Base-by-base conservation (phyloP, 92 coral and sea anemone genomes). In the Palythoa heliodiscus region DNA sequence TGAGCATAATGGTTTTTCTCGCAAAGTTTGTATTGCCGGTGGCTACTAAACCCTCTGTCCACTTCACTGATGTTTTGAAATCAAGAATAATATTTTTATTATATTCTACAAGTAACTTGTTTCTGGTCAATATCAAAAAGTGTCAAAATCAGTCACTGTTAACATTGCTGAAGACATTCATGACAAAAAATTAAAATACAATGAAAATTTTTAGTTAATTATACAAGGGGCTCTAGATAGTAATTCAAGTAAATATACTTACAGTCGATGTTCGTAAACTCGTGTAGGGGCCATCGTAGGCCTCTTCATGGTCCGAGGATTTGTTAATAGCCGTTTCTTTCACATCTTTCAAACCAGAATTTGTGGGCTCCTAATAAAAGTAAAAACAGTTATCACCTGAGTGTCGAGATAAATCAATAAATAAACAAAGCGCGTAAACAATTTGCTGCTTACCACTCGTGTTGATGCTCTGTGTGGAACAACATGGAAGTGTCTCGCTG, bases 271-370 rank as follows among this genome's bases (percentile, higher is more conserved):
- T 80, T 66, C 75, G 58, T 16, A 80, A 52, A 80, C 61, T 80
- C 74, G 52, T 22, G n/a, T 63, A 80, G 60, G 84, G 84, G 15
- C 84, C 84, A 9, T 64, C 74, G 35, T 80, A 23, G 3, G 84
- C 54, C 9, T 80, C 75, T 22, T 38, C 37, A 24, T 80, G 74
- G 55, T 80, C 72, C 15, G 84, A 15, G 11, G 84, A 75, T 43
- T 50, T 24, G 13, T 48, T 35, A 52, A 80, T 47, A 0, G 84
- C 43, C 7, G 84, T 80, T 66, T 80, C 84, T 15, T 80, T 66
- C 47, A 66, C 4, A 15, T 13, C 24, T 9, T 55, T 7, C 47
- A 80, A 13, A 68, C 63, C 24, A 1, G 74, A 47, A 17, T 80
- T 43, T 4, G 63, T 80, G 52, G 84, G 84, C 22, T 58, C 74